Evolutionary conservation across 1,140 invertebrate genomes (phyloP), one percentile per base, ranked within the genome.

Genomic region (Prorops nasuta): DNA sequence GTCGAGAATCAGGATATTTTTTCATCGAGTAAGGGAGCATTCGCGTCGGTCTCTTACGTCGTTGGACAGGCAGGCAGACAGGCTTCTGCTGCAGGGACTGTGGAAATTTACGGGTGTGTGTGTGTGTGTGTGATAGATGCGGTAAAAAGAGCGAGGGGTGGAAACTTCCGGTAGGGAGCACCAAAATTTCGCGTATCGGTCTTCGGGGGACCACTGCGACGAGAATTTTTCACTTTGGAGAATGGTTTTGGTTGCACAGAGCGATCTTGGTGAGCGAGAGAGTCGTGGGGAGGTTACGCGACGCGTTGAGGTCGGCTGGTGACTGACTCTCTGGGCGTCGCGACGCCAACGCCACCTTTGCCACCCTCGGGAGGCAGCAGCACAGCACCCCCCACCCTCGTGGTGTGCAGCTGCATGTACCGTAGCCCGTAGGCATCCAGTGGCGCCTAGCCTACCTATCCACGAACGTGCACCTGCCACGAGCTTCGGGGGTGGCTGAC

Each of bases 261-360:
- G n/a, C n/a, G n/a, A n/a, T n/a, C n/a, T 28, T 28, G 24, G 24
- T 10, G 24, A 7, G 17, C 20, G 38, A 8, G 18, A 7, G 9
- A 19, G 4, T 6, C 49, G 47, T 28, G 46, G 32, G 35, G 42
- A 53, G 51, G 58, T 51, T 63, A 59, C 51, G 54, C 54, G 54
- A 36, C 62, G 66, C 69, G 60, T 62, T 64, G 67, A 71, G 75
- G 71, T 73, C 68, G 65, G 62, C 49, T 71, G 64, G 56, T 68
- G 69, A 76, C 75, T 77, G 71, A 67, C 66, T 63, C 57, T 66
- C 63, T 58, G 67, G 70, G 67, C 69, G 72, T 69, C 67, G 67
- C 72, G 74, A 76, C 68, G 65, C 71, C 74, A 69, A 72, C 72
- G 72, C 74, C 74, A 71, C 67, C 71, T 71, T 74, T 68, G 59